Base-by-base conservation (phyloP, 64 coral and sea anemone species). In the Montipora capricornis region DNA sequence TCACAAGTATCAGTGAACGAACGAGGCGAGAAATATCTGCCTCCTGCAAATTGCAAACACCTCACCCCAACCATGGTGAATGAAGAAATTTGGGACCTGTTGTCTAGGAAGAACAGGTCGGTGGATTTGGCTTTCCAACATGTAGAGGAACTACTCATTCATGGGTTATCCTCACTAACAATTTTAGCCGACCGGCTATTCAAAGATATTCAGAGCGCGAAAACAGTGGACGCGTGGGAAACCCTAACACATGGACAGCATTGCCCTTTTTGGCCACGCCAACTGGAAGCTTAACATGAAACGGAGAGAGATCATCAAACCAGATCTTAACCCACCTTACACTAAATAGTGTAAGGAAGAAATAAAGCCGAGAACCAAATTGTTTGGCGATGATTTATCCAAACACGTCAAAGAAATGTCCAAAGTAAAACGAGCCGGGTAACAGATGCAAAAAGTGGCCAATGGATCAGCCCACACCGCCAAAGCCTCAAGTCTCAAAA, bases 371-470 rank as follows among this genome's bases (percentile, higher is more conserved):
- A 69, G 83, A 4, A 80, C 16, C 16, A 80, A 78, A 17, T n/a
- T 93, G 11, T 93, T 93, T 93, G 82, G 82, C 44, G 81, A 93
- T 48, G 91, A 86, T 12, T 45, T 93, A n/a, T 67, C 81, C 2
- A 93, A 92, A 47, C 74, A 93, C 47, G 58, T 93, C 20, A 93
- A 93, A 49, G 91, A 93, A 22, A 93, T 92, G 90, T 52, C 68
- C 3, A 80, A 93, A 12, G 74, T 59, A 0, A 92, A 92, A 47
- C 75, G 19, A 4, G 82, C 82, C 1, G 91, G 91, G 1, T 81
- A 87, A 50, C 82, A 93, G 49, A 92, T 92, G 90, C 90, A 92
- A 52, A 92, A 76, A 51, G 52, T 55, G 52, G 52, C 52, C 52
- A 55, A 55, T 55, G 52, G 52, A 55, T 55, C 52, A 55, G 52